Evolutionary conservation across 1,140 invertebrate genomes (phyloP), one percentile per base, ranked within the genome.

Genomic region (Zaprionus nigranus): DNA sequence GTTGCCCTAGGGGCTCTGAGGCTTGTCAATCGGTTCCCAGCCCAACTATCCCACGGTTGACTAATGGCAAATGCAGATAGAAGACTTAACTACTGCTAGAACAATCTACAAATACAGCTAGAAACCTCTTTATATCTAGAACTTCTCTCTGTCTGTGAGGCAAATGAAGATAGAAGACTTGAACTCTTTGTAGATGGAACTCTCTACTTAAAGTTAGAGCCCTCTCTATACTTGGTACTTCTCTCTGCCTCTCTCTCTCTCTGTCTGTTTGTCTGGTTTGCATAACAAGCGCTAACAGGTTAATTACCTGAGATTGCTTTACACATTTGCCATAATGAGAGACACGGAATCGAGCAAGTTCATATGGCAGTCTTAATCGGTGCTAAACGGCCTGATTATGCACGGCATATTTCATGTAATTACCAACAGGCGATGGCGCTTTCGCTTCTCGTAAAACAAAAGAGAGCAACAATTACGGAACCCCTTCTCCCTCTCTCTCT

Each of bases 251-350:
- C 30, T 40, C 5, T n/a, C 5, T 2, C 1, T 3, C 22, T 13
- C 5, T 6, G 5, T 3, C 22, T 13, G 53, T 24, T 60, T 70
- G 76, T 78, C 43, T 64, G 53, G 57, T 77, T 68, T 88, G 86
- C 83, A 88, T 88, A 88, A 85, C 82, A 90, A 90, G 85, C 86
- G 82, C 63, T 88, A 90, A 90, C 78, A 79, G 85, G 85, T 75
- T 88, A 90, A 88, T 88, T 90, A 81, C 75, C 46, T 11, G 78
- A 71, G 84, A 88, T 88, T 85, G 56, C 83, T 83, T 79, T 60
- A 72, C 74, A 76, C 22, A 65, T 60, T 26, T 28, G 26, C 54
- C 22, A 34, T 58, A 62, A 59, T 58, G 54, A 53, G 54, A 53
- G 24, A 46, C 24, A 30, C 36, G 30, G 30, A 72, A 72, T 64